Evolutionary conservation across 1,140 invertebrate species (phyloP).

Genomic region (Brachystomella parvula): DNA sequence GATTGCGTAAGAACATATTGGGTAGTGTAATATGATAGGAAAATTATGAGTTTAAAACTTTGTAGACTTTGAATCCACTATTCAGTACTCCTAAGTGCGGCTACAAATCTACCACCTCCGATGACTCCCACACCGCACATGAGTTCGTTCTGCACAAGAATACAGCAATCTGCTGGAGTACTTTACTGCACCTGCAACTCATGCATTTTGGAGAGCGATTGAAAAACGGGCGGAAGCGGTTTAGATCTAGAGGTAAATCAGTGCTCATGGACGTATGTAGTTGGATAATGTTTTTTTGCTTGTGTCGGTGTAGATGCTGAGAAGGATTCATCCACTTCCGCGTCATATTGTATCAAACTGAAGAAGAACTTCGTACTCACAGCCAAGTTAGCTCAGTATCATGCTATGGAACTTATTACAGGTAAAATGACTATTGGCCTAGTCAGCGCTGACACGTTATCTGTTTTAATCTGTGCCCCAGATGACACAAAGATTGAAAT

Average conservation of each 20-base stretch:
- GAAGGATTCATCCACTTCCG: background rate
- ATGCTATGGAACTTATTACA: conserved; percentile 30
- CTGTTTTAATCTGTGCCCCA: conserved; percentile 5
- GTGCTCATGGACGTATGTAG: background rate
- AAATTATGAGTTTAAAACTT: background rate
- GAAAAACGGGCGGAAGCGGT: background rate
- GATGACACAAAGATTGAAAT: conserved; percentile 28
- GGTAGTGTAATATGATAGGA: background rate
- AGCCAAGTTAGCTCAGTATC: conserved; percentile 35
- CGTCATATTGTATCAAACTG: conserved; percentile 23
- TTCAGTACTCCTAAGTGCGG: conserved; percentile 34
- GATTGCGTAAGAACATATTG: conserved; percentile 35
- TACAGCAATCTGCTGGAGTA: conserved; percentile 34
- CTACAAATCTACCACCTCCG: background rate
- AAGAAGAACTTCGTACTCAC: conserved; percentile 34
- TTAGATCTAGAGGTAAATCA: background rate
- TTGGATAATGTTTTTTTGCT: background rate
- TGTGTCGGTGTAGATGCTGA: background rate
- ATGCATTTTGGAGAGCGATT: conserved; percentile 5
- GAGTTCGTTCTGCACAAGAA: conserved; percentile 22
- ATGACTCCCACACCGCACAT: conserved; percentile 12
- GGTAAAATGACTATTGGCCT: conserved; percentile 15
- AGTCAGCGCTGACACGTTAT: background rate
- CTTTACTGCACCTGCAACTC: conserved; percentile 31
- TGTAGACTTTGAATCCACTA: conserved; percentile 35